Evolutionary conservation across 2,888 invertebrate genomes (phyloP), one percentile per base, ranked within the genome.

Genomic region (Cheilosia urbana): DNA sequence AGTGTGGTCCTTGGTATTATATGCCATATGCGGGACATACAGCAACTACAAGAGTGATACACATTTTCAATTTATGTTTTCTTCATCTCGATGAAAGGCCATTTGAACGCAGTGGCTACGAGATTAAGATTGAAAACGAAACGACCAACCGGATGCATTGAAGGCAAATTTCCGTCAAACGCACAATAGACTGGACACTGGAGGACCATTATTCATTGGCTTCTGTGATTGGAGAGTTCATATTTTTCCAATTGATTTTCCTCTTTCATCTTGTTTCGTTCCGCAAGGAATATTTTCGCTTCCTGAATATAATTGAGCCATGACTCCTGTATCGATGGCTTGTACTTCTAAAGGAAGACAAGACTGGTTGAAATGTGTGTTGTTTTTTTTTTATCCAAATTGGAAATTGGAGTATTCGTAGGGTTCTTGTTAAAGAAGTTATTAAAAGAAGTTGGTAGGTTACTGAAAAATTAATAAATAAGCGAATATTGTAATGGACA

Each of bases 101-200:
- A 37, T 69, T 58, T 47, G 24, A 19, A 24, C 11, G 40, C n/a
- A 63, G 13, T 30, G 9, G 42, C 21, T 40, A 30, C 13, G 24
- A 42, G 27, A 55, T n/a, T 73, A 45, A 21, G 24, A 51, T 42
- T 51, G 51, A 24, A 51, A 58, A 57, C 66, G 47, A 75, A 75
- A 75, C 65, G 81, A 81, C 69, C 76, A 76, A 71, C 69, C 81
- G 69, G 81, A 81, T 76, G 68, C 76, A 71, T 53, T 81, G 21
- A 81, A 57, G 80, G 63, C 57, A 75, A 75, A 69, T 81, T 81
- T 68, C 51, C 76, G 57, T 42, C 40, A 34, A 68, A 81, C 51
- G 65, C 69, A 69, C 58, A 42, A 40, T 37, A 11, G 30, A 40
- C 40, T 49, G 49, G 69, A 11, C 21, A 40, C 40, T 49, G 49